Percentiles rank a stretch among this genome's conserved stretches.
Conservation (phyloP, 2,113 vertebrate species). For the Pollimyrus isidori region DNA sequence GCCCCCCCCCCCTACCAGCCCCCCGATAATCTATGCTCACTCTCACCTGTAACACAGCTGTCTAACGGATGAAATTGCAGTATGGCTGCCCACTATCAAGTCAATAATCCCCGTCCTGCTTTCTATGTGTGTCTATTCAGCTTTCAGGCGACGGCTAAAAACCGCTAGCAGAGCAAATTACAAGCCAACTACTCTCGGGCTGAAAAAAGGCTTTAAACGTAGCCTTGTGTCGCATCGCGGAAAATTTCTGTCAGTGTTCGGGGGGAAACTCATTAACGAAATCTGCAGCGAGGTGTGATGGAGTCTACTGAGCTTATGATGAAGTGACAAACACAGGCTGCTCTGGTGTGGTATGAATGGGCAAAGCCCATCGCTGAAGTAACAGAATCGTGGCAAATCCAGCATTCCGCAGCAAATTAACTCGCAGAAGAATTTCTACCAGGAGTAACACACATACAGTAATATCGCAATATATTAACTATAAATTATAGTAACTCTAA, state of each 20-base stretch:
- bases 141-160: background rate
- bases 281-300: background rate
- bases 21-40: background rate
- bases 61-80: constrained; percentile 1
- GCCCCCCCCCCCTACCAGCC: background rate
- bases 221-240: background rate
- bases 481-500: background rate
- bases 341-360: background rate
- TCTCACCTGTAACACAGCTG: constrained; percentile 3
- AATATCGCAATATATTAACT: background rate
- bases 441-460: background rate
- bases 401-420: background rate
- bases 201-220: background rate
- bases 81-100: background rate
- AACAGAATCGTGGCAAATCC: background rate
- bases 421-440: background rate
- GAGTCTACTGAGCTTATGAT: background rate
- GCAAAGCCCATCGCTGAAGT: background rate
- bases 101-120: constrained; percentile 1
- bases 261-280: background rate
- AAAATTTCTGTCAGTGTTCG: background rate
- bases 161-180: background rate
- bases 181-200: background rate
- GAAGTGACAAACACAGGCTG: background rate
- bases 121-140: background rate